Conservation (phyloP, 2,888 invertebrate genomes). For the Acanthosepion esculentum region DNA sequence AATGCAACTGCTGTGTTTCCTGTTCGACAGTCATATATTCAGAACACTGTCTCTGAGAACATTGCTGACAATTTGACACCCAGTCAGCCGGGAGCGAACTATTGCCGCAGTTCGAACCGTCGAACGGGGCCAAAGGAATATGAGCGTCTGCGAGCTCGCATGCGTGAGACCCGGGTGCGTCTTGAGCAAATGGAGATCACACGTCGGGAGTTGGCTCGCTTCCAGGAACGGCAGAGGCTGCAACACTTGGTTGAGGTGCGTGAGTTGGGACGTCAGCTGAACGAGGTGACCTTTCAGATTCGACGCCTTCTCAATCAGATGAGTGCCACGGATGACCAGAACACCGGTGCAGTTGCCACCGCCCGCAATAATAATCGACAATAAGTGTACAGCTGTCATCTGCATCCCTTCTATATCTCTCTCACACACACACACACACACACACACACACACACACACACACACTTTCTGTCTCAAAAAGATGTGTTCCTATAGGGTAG, state of each 20-base stretch:
- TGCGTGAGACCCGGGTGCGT: constrained; percentile 38
- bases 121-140: constrained; percentile 12
- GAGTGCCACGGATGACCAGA: constrained; percentile 7
- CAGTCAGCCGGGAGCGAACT: not conserved
- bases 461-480: too few relatives aligned
- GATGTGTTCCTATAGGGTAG: too few relatives aligned
- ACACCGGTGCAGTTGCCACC: not conserved
- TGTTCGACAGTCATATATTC: not conserved
- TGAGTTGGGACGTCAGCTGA: constrained; percentile 38
- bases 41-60: not conserved
- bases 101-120: not conserved
- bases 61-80: not conserved
- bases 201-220: constrained; percentile 8
- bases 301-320: constrained; percentile 43
- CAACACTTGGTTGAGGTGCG: constrained; percentile 46
- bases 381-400: not conserved
- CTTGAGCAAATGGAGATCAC: constrained; percentile 41
- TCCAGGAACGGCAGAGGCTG: constrained; percentile 37
- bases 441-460: too few relatives aligned
- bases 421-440: too few relatives aligned
- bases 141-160: constrained; percentile 42
- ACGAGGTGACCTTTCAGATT: constrained; percentile 38
- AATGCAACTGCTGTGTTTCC: not conserved
- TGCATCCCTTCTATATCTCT: not conserved
- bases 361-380: not conserved